These are phyloP conservation scores for Heptranchias perlo DNA, from an alignment of 2,113 vertebrate genomes.

Conservation along the genomic window DNA sequence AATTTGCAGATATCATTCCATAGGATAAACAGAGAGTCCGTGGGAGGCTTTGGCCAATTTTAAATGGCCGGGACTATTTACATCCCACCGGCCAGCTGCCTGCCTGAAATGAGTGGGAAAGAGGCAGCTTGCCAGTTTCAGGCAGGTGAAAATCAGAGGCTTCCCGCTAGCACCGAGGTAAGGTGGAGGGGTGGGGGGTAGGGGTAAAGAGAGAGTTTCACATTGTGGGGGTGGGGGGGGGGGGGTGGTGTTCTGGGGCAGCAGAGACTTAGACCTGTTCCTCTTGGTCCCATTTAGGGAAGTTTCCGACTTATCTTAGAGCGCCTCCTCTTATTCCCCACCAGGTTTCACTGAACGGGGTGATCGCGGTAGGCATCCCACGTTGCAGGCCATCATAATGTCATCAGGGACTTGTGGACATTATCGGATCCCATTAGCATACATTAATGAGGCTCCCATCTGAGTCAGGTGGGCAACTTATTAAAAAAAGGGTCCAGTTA, in stretches of 20 bases:
- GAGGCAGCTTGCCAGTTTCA: neutral
- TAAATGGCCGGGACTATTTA: neutral
- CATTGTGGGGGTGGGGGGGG: neutral
- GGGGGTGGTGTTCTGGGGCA: neutral
- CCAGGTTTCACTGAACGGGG: neutral
- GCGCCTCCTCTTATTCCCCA: neutral
- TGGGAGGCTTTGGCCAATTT: conserved; percentile 8
- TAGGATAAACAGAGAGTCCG: neutral
- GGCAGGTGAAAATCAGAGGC: neutral
- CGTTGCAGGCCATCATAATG: neutral
- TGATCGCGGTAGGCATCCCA: neutral
- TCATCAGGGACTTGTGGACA: neutral
- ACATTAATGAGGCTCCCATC: too few relatives aligned
- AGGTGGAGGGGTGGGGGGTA: neutral
- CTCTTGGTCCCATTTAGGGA: too few relatives aligned
- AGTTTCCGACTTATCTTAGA: neutral
- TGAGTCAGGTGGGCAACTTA: neutral
- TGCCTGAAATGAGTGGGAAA: neutral
- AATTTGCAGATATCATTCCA: conserved; percentile 2
- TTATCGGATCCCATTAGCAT: too few relatives aligned
- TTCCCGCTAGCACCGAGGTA: neutral
- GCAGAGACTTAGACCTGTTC: too few relatives aligned
- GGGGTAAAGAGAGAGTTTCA: neutral
- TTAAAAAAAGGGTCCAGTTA: neutral
- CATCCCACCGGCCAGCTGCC: neutral